Conservation (phyloP, 2,113 vertebrate genomes). For the Orientallactaga bullata region DNA sequence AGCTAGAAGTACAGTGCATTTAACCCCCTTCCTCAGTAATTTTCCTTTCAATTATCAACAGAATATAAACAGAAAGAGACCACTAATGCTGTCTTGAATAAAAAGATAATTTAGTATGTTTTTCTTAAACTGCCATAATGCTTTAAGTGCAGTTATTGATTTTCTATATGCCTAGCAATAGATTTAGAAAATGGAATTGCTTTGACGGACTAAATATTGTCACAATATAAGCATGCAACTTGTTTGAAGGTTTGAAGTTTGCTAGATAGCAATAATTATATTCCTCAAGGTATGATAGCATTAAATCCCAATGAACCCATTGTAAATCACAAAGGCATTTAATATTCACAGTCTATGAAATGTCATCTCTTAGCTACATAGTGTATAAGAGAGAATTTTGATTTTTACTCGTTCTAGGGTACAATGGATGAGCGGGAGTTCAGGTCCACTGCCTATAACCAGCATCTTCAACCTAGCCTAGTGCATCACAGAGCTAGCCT, state of each 20-base stretch:
- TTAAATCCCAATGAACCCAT: neutral
- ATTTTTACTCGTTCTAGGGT: too few relatives aligned
- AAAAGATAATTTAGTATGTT: neutral
- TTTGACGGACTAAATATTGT: neutral
- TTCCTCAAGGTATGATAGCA: neutral
- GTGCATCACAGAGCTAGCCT: too few relatives aligned
- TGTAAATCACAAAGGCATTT: neutral
- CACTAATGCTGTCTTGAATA: neutral
- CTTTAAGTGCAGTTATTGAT: neutral
- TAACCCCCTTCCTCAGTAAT: conserved; percentile 62
- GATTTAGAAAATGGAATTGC: neutral
- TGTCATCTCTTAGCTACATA: neutral
- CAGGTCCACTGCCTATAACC: too few relatives aligned
- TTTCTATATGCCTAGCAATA: neutral
- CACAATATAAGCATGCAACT: neutral
- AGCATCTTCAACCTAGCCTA: too few relatives aligned
- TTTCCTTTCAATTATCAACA: conserved; percentile 75
- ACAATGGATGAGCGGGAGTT: too few relatives aligned
- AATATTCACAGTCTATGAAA: accelerated
- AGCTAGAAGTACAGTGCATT: conserved; percentile 78
- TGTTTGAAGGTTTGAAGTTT: neutral
- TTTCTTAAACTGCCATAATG: neutral
- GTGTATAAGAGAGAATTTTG: too few relatives aligned
- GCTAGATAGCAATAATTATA: neutral
- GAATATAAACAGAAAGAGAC: neutral